Base-by-base conservation (phyloP, 2,888 invertebrate genomes). In the Malthinus flaveolus region DNA sequence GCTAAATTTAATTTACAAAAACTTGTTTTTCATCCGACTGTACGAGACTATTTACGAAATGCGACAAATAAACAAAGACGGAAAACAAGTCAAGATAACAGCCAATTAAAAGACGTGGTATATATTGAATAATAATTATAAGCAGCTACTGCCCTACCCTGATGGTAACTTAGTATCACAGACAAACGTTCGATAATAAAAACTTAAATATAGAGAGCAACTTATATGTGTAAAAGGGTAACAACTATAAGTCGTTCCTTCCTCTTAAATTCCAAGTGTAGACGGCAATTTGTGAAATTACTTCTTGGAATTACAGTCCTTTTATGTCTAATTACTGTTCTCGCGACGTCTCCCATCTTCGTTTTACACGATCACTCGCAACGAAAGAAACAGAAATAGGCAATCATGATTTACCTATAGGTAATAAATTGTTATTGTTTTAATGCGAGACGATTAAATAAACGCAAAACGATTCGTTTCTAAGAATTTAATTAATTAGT, bases 91-190 rank as follows among this genome's bases (percentile, higher is more conserved):
- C 63, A 66, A 75, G 76, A 78, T 78, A 77, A 76, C 75, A 75
- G 75, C 78, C 78, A 79, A 79, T 79, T 79, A 79, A 79, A 78
- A 78, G 77, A 74, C 76, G 76, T 77, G 78, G 77, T 75, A 78
- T 75, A 76, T 78, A 78, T 77, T 77, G 78, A 78, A 78, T 78
- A 77, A 77, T 78, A 78, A 79, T 78, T 78, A 78, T 74, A 72
- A 71, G 68, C 70, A 70, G 74, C 74, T 75, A 72, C 76, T 71
- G 73, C 72, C 73, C 66, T 65, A 66, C 66, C 68, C 70, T 66
- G 50, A 49, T 49, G 9, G 57, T 37, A 10, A 12, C 57, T 33
- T 12, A 31, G 47, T 42, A 61, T 44, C 58, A 54, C 13, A 32
- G 64, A 66, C 64, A 23, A 57, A 68, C 69, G 66, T 60, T 9